Evolutionary conservation across 2,797 vertebrate genomes (phyloP).

Genomic region (Champsocephalus gunnari): DNA sequence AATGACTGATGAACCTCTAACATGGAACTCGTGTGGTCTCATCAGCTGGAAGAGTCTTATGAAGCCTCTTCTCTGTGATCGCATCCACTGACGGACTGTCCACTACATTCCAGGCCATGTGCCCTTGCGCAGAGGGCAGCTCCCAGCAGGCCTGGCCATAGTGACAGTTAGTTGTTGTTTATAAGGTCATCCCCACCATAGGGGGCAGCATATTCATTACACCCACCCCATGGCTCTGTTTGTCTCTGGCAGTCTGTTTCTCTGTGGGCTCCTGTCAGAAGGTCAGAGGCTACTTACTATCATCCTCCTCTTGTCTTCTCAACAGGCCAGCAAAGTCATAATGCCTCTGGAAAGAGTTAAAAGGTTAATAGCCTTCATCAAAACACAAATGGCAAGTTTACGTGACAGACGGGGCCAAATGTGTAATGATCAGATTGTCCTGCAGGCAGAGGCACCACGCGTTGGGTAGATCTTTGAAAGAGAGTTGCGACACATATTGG

Average conservation of each 20-base stretch:
- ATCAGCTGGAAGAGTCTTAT: constrained; percentile 18
- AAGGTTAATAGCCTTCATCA: constrained; percentile 49
- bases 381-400: constrained; percentile 35
- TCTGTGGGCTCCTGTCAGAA: constrained; percentile 78
- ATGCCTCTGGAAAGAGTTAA: constrained; percentile 31
- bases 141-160: constrained; percentile 76
- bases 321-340: constrained; percentile 50
- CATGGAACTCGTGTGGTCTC: neutral
- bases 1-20: neutral
- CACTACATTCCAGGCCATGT: constrained; percentile 65
- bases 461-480: neutral
- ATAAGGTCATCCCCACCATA: constrained; percentile 84
- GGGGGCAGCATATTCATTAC: constrained; percentile 85
- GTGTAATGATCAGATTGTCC: neutral
- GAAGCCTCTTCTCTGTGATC: constrained; percentile 31
- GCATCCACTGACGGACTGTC: constrained; percentile 49
- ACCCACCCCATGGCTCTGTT: constrained; percentile 80
- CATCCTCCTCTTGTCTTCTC: constrained; percentile 64
- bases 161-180: constrained; percentile 82
- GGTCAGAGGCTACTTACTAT: constrained; percentile 73
- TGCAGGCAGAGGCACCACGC: neutral
- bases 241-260: constrained; percentile 83
- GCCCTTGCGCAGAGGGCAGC: constrained; percentile 80
- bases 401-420: neutral
- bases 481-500: neutral